Base-by-base conservation (phyloP, 2,797 vertebrate genomes). In the Coregonus suidteri region DNA sequence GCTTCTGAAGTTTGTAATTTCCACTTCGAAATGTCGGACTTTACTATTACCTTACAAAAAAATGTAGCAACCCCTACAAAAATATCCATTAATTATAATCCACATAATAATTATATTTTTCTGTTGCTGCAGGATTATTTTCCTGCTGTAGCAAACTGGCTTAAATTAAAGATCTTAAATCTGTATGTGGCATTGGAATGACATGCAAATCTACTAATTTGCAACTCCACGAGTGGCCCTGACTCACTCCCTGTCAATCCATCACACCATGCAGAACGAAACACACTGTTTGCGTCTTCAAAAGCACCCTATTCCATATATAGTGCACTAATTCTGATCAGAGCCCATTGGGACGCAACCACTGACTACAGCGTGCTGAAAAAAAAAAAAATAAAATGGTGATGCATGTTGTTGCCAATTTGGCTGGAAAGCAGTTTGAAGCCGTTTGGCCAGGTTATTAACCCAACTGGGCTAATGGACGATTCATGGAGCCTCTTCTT, bases 361-460 rank as follows among this genome's bases (percentile, higher is more conserved):
- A 47, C 41, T 47, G 56, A 20, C 70, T 18, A 18, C 34, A n/a
- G 30, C 56, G 47, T 31, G 16, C 56, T 34, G 54, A 71, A 79
- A 83, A 70, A 34, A 70, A 59, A 79, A 70, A 30, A 70, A 41
- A 41, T 1, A 1, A 41, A 67, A 62, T 64, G 34, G 74, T 25
- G 47, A 53, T 76, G 80, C 83, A 81, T 54, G 35, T 47, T 75
- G 74, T 89, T 87, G 87, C 89, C 86, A 87, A 85, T 91, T 85
- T 79, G 59, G 74, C 70, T 74, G n/a, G 66, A 75, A 76, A 66
- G 41, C 35, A 73, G 16, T 79, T 84, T 70, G 77, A 77, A 67
- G 41, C 35, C 15, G 9, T 77, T 84, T 71, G 77, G 75, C 71
- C 79, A 79, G 79, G 62, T 84, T 80, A 80, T 86, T 85, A 86